Base-by-base conservation (phyloP, 2,113 vertebrate species). In the Odontesthes bonariensis region DNA sequence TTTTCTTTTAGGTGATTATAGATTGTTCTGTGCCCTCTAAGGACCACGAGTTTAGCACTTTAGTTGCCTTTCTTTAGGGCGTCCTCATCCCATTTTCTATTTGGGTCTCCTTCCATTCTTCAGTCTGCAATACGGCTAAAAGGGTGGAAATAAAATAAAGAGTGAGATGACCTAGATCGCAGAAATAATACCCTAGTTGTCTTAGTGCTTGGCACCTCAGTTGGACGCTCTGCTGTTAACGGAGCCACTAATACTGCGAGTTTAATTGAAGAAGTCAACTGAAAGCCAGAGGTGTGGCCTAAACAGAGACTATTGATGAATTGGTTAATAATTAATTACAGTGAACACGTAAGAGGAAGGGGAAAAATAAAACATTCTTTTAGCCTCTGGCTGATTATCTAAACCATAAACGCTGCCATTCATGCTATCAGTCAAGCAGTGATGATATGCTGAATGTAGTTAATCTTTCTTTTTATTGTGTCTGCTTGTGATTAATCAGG, bases 91-190 rank as follows among this genome's bases (percentile, higher is more conserved):
- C 60, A 20, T 63, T 74, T 82, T 81, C 66, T 84, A 86, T 87
- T 69, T 73, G 73, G 65, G 67, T 72, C 64, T 78, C 53, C 73
- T 71, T 42, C 11, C 38, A 76, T 75, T 67, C 16, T 68, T 76
- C 42, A 62, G 72, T 78, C 82, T 85, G 65, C 81, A 78, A 54
- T 76, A 52, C 74, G 77, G 71, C 52, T 77, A 46, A 81, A 78
- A 84, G 56, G 77, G 82, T 86, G 60, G 72, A 75, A 83, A 79
- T 82, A 76, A 85, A 82, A 79, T 75, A 33, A 54, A 69, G 55
- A 69, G 81, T 75, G 82, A 84, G 82, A 87, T 91, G 92, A 89
- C 94, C 93, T 86, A 94, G 85, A 94, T 94, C 84, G 89, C 72
- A 56, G 83, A 87, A 89, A 90, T 82, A 82, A 88, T 86, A 88